Conservation (phyloP, 2,888 invertebrate species). For the Chamaedrilus cognettii region DNA sequence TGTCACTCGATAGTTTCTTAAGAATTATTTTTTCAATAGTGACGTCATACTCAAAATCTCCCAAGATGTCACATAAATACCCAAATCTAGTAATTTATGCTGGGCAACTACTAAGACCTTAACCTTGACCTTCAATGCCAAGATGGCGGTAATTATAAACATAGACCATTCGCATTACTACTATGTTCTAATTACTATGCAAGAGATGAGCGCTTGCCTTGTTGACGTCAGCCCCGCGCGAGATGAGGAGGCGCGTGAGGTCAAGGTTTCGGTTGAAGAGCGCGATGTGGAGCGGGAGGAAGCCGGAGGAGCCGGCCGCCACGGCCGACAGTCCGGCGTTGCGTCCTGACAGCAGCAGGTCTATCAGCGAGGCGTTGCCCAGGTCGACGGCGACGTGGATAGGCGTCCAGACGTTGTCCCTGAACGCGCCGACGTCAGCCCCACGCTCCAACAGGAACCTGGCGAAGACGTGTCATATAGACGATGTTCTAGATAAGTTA, state of each 20-base stretch:
- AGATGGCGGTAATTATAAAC: too few relatives aligned
- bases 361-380: conserved; percentile 12
- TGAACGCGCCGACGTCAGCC: conserved; percentile 11
- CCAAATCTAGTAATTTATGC: too few relatives aligned
- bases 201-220: conserved; percentile 11
- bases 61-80: too few relatives aligned
- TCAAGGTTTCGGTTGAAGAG: conserved; percentile 20
- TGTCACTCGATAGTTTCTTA: too few relatives aligned
- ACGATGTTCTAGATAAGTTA: too few relatives aligned
- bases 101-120: too few relatives aligned
- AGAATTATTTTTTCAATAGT: too few relatives aligned
- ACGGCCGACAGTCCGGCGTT: background rate
- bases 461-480: too few relatives aligned
- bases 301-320: conserved; percentile 9
- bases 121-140: too few relatives aligned
- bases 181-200: too few relatives aligned
- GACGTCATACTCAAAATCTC: too few relatives aligned
- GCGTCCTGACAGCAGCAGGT: conserved; percentile 4
- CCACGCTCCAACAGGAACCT: conserved; percentile 8
- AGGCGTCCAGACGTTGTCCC: conserved; percentile 26
- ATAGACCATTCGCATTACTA: too few relatives aligned
- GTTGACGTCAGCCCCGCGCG: conserved; percentile 20
- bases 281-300: conserved; percentile 24
- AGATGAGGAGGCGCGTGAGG: conserved; percentile 17
- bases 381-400: conserved; percentile 27